Evolutionary conservation across 2,888 invertebrate genomes (phyloP), one percentile per base, ranked within the genome.

Genomic region (Malacosoma neustria): DNA sequence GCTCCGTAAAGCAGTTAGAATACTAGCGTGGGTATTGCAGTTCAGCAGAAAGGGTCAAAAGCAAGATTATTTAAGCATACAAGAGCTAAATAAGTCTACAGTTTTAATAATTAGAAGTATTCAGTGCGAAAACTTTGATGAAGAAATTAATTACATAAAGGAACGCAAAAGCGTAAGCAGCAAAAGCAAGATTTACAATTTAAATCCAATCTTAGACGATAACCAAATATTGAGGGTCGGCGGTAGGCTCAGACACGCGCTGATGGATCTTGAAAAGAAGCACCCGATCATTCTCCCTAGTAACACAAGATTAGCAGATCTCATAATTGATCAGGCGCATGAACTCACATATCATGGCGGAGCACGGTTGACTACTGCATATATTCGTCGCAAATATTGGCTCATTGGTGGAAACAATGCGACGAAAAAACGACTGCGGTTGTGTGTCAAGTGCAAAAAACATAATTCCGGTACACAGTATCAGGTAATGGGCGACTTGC

Each of bases 401-500:
- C n/a, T n/a, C n/a, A n/a, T n/a, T n/a, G n/a, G n/a, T n/a, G n/a
- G n/a, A n/a, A n/a, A n/a, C n/a, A n/a, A n/a, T n/a, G n/a, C n/a
- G n/a, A n/a, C n/a, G n/a, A n/a, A n/a, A n/a, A n/a, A n/a, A n/a
- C n/a, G n/a, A n/a, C n/a, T n/a, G n/a, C n/a, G n/a, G n/a, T n/a
- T n/a, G n/a, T n/a, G n/a, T n/a, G n/a, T n/a, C n/a, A n/a, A n/a
- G n/a, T 57, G 55, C 41, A 42, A 46, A 1, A 40, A 42, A 29
- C 37, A 41, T 4, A 46, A 34, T 11, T 52, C 51, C 7, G 14
- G 13, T 7, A n/a, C 37, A 1, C 39, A 39, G 35, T 34, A 34
- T 1, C 54, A 55, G 35, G 32, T 55, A 0, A 59, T 56, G 54
- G 57, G 54, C n/a, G 47, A 57, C 29, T 40, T 52, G 33, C 58